Conservation (phyloP, 2,888 invertebrate genomes). For the Nephrotoma guestfalica region DNA sequence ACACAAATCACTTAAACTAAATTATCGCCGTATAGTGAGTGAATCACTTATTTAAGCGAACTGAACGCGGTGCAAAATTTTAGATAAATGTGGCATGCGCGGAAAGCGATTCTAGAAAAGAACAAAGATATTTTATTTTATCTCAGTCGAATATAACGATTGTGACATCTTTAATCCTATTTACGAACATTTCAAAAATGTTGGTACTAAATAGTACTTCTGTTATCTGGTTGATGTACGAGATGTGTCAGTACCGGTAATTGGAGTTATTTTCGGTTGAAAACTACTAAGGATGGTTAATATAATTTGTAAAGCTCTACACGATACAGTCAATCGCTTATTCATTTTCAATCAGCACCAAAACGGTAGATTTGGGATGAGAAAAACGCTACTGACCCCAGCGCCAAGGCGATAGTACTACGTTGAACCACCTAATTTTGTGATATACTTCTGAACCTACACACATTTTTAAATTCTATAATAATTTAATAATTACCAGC, state of each 20-base stretch:
- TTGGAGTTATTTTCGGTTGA: background rate
- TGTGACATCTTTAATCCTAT: background rate
- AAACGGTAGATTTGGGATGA: no score
- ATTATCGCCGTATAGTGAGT: background rate
- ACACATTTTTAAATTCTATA: no score
- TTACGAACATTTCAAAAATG: background rate
- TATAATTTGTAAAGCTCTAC: no score
- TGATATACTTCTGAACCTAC: no score
- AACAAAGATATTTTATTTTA: background rate
- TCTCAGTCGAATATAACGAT: background rate
- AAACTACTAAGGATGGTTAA: no score
- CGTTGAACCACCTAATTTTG: no score
- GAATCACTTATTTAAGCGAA: background rate
- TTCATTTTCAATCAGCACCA: no score
- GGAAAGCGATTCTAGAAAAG: background rate
- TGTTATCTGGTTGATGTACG: background rate
- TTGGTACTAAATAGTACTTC: background rate
- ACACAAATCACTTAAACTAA: background rate
- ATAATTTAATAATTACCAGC: no score
- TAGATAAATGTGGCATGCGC: background rate
- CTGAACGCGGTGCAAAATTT: background rate
- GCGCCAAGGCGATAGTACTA: no score
- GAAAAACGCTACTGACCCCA: no score
- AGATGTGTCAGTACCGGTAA: background rate
- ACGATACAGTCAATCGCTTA: no score